These are phyloP conservation scores for Notolabrus celidotus DNA, from an alignment of 2,797 vertebrate species.

Conservation along the genomic window DNA sequence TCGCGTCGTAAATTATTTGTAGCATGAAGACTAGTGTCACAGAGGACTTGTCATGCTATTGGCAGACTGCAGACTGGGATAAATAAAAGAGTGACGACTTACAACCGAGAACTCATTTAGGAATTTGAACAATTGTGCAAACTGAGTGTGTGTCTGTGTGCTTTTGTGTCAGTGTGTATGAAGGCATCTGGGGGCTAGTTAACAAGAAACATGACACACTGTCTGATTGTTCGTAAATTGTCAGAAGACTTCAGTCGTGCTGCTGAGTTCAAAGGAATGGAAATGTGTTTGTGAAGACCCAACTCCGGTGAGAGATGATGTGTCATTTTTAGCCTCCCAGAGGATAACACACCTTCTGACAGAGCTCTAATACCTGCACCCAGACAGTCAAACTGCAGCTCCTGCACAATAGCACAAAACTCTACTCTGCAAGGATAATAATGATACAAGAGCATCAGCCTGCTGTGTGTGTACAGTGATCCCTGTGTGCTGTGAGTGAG, in stretches of 20 bases:
- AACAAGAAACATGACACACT: slow-evolving; percentile 64
- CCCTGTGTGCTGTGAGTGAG: slow-evolving; percentile 2
- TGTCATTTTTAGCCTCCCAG: slow-evolving; percentile 73
- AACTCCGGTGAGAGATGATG: slow-evolving; percentile 65
- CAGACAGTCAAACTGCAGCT: slow-evolving; percentile 40
- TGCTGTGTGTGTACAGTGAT: not conserved
- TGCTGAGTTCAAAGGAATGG: slow-evolving; percentile 75
- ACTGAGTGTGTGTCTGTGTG: slow-evolving; percentile 34
- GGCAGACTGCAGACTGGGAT: slow-evolving; percentile 30
- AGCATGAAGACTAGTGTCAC: slow-evolving; percentile 22
- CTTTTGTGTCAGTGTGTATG: slow-evolving; percentile 2
- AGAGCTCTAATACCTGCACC: slow-evolving; percentile 59
- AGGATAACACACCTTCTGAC: slow-evolving; percentile 59
- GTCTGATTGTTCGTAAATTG: slow-evolving; percentile 71
- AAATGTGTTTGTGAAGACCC: slow-evolving; percentile 71
- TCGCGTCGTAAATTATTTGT: slow-evolving; percentile 19
- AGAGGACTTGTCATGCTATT: slow-evolving; percentile 9
- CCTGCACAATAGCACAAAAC: slow-evolving; percentile 22
- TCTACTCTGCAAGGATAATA: slow-evolving; percentile 28
- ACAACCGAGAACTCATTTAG: slow-evolving; percentile 54
- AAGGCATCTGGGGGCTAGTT: slow-evolving; percentile 55
- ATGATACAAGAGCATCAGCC: slow-evolving; percentile 18
- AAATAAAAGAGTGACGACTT: slow-evolving; percentile 55
- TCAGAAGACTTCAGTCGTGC: slow-evolving; percentile 63
- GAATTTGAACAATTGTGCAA: slow-evolving; percentile 54